Evolutionary conservation across 2,113 vertebrate species (phyloP).

Genomic region (Mohoua ochrocephala): DNA sequence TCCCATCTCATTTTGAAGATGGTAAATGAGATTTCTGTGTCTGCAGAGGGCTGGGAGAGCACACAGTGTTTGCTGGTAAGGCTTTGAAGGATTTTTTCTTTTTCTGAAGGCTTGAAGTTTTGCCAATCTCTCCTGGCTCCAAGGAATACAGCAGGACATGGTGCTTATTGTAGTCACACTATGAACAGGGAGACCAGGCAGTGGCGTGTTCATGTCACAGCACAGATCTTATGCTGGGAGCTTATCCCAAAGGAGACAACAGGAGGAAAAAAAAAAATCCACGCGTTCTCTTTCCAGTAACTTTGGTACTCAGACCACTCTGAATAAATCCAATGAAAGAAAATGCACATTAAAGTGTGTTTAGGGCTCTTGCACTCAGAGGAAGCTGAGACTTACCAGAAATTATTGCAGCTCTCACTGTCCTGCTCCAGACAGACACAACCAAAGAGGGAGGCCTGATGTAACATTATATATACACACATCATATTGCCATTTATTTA

Average conservation of each 20-base stretch:
- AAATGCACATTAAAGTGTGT: not conserved
- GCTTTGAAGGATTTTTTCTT: not conserved
- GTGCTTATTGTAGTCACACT: not conserved
- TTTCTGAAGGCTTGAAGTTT: not conserved
- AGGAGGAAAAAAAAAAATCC: not conserved
- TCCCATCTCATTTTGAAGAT: not conserved
- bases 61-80: not conserved
- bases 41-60: rapidly evolving
- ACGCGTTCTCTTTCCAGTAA: not conserved
- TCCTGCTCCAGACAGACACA: not conserved
- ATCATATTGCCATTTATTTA: not conserved
- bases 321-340: not conserved
- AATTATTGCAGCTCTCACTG: not conserved
- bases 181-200: not conserved
- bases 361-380: not conserved
- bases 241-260: not conserved
- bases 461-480: not conserved
- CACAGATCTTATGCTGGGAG: not conserved
- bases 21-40: not conserved
- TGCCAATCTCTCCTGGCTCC: not conserved
- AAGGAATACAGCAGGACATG: not conserved
- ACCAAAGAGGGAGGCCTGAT: not conserved
- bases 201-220: not conserved
- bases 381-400: not conserved
- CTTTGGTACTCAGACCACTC: not conserved